phyloP scores from a whole-genome alignment of 1,140 invertebrate species.

The Campodea augens region DNA sequence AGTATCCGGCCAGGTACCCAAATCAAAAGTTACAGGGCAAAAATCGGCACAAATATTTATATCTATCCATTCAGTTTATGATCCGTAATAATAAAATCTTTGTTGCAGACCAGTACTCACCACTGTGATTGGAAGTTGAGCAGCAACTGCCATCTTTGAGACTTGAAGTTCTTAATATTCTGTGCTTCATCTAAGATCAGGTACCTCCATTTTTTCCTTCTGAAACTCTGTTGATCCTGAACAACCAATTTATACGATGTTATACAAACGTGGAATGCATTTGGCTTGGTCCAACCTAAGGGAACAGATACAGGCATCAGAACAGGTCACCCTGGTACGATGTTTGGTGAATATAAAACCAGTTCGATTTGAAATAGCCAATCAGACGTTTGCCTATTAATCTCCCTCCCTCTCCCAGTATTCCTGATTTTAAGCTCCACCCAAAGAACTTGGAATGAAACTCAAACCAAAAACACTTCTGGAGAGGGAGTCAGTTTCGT shows the following conservation, averaged over 20 bases:
- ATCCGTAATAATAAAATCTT: neutral
- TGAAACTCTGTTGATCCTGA: conserved; percentile 95
- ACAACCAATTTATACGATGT: conserved; percentile 99
- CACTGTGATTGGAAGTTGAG: conserved; percentile 90
- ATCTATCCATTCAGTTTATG: neutral
- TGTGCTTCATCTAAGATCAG: conserved; percentile 98
- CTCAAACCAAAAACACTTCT: too few relatives aligned
- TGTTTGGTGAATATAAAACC: too few relatives aligned
- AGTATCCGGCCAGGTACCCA: too few relatives aligned
- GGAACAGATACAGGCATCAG: too few relatives aligned
- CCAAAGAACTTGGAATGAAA: too few relatives aligned
- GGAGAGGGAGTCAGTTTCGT: too few relatives aligned
- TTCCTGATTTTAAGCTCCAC: too few relatives aligned
- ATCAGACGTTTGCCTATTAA: too few relatives aligned
- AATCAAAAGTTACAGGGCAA: too few relatives aligned
- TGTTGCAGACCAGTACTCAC: conserved; percentile 25
- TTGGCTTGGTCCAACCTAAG: conserved; percentile 90
- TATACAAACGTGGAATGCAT: conserved; percentile 98
- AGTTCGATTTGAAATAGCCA: too few relatives aligned
- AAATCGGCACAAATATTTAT: conserved; percentile 43
- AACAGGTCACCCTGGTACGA: too few relatives aligned
- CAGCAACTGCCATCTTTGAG: conserved; percentile 92
- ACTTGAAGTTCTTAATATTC: conserved; percentile 99
- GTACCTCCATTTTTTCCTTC: conserved; percentile 97
- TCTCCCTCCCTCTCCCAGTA: too few relatives aligned